phyloP scores from a whole-genome alignment of 1,140 invertebrate species.

The Caenorhabditis brenneri region DNA sequence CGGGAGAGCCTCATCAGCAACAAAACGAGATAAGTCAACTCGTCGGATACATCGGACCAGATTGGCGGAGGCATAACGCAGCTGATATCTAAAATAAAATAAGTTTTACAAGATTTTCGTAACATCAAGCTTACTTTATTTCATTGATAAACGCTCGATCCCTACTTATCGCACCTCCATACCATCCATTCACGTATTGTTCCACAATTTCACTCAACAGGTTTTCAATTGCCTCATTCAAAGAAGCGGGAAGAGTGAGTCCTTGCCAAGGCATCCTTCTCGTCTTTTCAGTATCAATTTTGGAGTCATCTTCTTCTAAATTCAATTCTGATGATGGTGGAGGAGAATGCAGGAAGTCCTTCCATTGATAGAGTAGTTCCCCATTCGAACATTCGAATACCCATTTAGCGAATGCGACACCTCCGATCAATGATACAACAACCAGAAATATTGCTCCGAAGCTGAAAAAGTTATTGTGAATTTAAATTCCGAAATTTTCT shows the following conservation, averaged over 20 bases:
- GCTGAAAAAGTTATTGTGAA: neutral
- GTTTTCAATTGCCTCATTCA: constrained; percentile 52
- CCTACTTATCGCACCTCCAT: constrained; percentile 49
- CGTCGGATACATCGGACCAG: constrained; percentile 38
- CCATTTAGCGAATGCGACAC: constrained; percentile 5
- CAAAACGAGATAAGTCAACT: constrained; percentile 48
- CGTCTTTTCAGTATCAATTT: neutral
- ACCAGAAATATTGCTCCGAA: neutral
- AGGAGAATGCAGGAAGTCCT: neutral
- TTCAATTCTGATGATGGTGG: neutral
- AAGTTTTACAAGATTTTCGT: neutral
- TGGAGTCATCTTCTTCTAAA: neutral
- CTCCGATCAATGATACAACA: neutral
- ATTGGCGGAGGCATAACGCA: constrained; percentile 50
- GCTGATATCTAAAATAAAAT: constrained; percentile 50
- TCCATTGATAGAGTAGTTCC: constrained; percentile 1
- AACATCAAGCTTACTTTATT: constrained; percentile 44
- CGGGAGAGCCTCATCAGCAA: constrained; percentile 41
- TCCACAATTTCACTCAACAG: constrained; percentile 56
- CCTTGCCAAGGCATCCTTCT: constrained; percentile 46
- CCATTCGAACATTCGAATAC: constrained; percentile 19
- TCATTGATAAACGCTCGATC: constrained; percentile 57
- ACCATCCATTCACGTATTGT: constrained; percentile 57
- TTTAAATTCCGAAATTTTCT: neutral
- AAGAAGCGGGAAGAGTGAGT: constrained; percentile 30